These are phyloP conservation scores for Discoglossus pictus DNA, from an alignment of 2,797 vertebrate genomes.

Conservation along the genomic window DNA sequence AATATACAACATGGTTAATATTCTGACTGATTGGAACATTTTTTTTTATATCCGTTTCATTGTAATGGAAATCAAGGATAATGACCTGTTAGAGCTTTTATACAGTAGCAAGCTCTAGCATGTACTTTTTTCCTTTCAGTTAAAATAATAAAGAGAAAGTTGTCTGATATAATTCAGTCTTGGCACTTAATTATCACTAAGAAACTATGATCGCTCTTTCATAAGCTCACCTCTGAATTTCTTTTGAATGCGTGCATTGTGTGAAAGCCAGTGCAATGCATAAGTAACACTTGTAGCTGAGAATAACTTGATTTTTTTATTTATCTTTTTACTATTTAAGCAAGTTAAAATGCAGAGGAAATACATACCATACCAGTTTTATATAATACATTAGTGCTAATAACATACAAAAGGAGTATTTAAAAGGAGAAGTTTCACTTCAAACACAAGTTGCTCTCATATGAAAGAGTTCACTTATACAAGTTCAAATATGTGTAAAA, in stretches of 20 bases:
- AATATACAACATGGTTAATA: no score
- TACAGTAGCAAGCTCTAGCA: neutral
- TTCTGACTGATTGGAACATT: no score
- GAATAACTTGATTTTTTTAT: conserved; percentile 8
- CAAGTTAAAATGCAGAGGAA: neutral
- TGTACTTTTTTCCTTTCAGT: neutral
- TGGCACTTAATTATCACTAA: conserved; percentile 46
- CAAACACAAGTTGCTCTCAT: no score
- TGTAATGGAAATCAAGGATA: no score
- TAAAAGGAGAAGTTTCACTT: no score
- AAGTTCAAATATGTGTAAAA: no score
- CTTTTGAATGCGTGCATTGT: conserved; percentile 44
- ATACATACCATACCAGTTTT: neutral
- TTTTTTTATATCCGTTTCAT: no score
- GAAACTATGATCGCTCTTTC: neutral
- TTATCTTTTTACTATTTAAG: neutral
- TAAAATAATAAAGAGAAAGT: conserved; percentile 11
- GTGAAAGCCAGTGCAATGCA: conserved; percentile 29
- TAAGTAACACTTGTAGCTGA: conserved; percentile 4
- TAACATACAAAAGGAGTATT: no score
- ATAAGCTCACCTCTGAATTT: conserved; percentile 6
- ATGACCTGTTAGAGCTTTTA: no score
- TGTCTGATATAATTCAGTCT: neutral
- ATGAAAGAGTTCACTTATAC: no score
- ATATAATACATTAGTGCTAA: neutral